Evolutionary conservation across 2,797 vertebrate species (phyloP).

Genomic region (Uromys caudimaculatus): DNA sequence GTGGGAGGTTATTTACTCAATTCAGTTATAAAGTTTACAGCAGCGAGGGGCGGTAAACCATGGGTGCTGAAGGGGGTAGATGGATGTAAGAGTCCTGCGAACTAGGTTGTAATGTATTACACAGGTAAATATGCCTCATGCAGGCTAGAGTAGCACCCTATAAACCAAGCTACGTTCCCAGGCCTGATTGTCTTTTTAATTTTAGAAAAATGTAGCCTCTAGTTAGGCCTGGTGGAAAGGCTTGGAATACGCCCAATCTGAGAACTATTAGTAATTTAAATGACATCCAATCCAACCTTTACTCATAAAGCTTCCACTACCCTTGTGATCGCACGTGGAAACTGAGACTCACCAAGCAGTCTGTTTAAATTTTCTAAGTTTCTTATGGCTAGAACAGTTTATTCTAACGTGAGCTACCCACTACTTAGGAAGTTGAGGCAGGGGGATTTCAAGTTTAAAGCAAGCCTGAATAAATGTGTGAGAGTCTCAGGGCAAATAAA

Average conservation of each 20-base stretch:
- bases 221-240: neutral
- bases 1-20: neutral
- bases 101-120: neutral
- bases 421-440: neutral
- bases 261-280: slow-evolving; percentile 47
- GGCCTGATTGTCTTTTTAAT: no score
- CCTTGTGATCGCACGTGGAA: slow-evolving; percentile 41
- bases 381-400: slow-evolving; percentile 55
- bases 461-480: neutral
- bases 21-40: neutral
- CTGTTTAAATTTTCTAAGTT: slow-evolving; percentile 44
- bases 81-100: neutral
- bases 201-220: no score
- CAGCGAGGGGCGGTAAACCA: neutral
- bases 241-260: neutral
- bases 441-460: neutral
- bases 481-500: neutral
- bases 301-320: slow-evolving; percentile 53
- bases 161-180: neutral
- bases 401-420: neutral
- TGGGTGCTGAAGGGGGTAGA: neutral
- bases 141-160: neutral
- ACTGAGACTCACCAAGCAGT: slow-evolving; percentile 49
- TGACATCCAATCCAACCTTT: neutral
- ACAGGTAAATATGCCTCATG: neutral